A percentile compares a stretch with the other conserved stretches of the same genome.
Evolutionary conservation across 2,113 vertebrate genomes (phyloP).

Genomic region (Phrynosoma blainvillii): DNA sequence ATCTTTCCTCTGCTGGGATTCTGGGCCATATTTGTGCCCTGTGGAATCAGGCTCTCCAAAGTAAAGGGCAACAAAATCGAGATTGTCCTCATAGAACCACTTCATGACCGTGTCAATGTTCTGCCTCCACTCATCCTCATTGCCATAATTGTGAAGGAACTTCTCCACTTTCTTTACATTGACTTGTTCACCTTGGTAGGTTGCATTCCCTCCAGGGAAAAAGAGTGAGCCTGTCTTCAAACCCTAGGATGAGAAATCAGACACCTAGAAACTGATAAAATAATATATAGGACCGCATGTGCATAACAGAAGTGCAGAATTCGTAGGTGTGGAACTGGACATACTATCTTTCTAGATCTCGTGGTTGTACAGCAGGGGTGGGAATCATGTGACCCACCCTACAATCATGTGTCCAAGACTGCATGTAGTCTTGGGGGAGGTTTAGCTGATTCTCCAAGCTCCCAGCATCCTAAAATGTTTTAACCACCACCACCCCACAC

Average conservation of each 20-base stretch:
- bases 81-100: constrained; percentile 78
- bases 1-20: constrained; percentile 75
- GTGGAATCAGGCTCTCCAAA: constrained; percentile 86
- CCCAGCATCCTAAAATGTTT: too few relatives aligned
- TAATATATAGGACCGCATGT: background rate
- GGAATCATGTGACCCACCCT: too few relatives aligned
- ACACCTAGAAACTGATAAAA: background rate
- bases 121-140: constrained; percentile 82
- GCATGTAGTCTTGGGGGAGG: too few relatives aligned
- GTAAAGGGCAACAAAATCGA: constrained; percentile 88
- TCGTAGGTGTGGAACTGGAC: background rate
- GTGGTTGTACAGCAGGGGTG: too few relatives aligned
- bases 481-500: too few relatives aligned
- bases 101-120: constrained; percentile 80
- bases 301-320: background rate
- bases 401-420: too few relatives aligned
- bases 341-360: background rate
- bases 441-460: too few relatives aligned
- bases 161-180: constrained; percentile 78
- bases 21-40: constrained; percentile 84
- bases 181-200: constrained; percentile 78
- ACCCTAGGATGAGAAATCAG: constrained; percentile 75
- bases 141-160: constrained; percentile 70
- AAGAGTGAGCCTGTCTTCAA: constrained; percentile 87
- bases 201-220: constrained; percentile 85